A percentile compares a stretch with the other conserved stretches of the same genome.
Conservation (phyloP, 2,113 vertebrate species). For the Micromys minutus region DNA sequence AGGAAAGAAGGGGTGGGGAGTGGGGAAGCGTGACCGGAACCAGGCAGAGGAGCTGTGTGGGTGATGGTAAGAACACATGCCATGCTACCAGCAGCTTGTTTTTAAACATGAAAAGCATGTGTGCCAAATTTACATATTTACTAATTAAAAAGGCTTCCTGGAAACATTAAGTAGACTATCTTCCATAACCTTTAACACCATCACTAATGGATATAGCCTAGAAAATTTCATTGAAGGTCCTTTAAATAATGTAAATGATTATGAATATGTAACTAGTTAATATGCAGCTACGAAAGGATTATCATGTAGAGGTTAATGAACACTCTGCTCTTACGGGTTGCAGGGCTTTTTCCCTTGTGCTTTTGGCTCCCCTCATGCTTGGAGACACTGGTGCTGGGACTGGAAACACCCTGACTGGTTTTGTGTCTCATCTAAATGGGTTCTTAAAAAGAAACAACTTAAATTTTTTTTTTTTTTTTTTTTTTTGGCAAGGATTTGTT, state of each 20-base stretch:
- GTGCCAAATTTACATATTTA: slow-evolving; percentile 89
- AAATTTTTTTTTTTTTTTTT: slow-evolving; percentile 76
- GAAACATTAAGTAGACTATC: slow-evolving; percentile 89
- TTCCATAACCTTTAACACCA: slow-evolving; percentile 89
- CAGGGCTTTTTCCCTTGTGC: slow-evolving; percentile 84
- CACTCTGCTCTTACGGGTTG: slow-evolving; percentile 87
- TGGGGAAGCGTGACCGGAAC: not conserved
- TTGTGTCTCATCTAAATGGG: slow-evolving; percentile 76
- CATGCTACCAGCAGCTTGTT: slow-evolving; percentile 78
- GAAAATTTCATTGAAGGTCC: slow-evolving; percentile 88
- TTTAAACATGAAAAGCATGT: slow-evolving; percentile 83
- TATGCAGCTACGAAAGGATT: slow-evolving; percentile 90
- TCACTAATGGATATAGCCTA: slow-evolving; percentile 90
- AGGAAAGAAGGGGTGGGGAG: slow-evolving; percentile 76
- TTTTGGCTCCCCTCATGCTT: slow-evolving; percentile 86
- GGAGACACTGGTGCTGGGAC: slow-evolving; percentile 81
- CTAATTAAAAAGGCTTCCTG: slow-evolving; percentile 89
- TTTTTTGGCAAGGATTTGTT: slow-evolving; percentile 44
- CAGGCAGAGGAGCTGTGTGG: slow-evolving; percentile 20
- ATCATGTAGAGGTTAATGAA: slow-evolving; percentile 92
- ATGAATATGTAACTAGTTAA: slow-evolving; percentile 93
- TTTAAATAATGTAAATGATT: slow-evolving; percentile 93
- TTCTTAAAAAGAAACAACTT: slow-evolving; percentile 79
- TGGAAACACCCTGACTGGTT: slow-evolving; percentile 79
- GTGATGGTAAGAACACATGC: slow-evolving; percentile 72